phyloP scores from a whole-genome alignment of 2,888 invertebrate genomes.

The Colletes collaris region DNA sequence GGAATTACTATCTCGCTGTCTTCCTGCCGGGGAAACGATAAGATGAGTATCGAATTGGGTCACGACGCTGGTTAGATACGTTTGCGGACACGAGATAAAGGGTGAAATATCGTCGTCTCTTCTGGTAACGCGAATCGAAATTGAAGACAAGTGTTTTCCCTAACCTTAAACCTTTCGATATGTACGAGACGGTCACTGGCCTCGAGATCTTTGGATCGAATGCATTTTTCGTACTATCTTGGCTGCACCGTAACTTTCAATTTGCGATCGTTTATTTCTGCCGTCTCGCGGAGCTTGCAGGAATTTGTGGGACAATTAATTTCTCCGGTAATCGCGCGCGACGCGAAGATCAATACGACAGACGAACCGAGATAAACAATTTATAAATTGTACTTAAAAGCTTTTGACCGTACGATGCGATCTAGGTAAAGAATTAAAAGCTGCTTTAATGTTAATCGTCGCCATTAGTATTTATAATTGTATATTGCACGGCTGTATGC shows the following conservation, averaged over 20 bases:
- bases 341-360: neutral
- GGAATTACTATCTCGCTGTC: slow-evolving; percentile 7
- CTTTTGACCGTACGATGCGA: too few relatives aligned
- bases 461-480: slow-evolving; percentile 7
- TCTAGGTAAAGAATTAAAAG: too few relatives aligned
- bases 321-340: neutral
- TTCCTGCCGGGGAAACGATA: neutral
- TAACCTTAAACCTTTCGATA: slow-evolving; percentile 42
- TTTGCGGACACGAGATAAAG: neutral
- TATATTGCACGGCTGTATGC: neutral
- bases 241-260: neutral
- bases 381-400: neutral
- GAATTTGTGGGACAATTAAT: neutral
- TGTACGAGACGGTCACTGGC: slow-evolving; percentile 5
- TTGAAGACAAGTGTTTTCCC: slow-evolving; percentile 22
- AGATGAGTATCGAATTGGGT: slow-evolving; percentile 33
- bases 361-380: neutral
- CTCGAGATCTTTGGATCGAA: slow-evolving; percentile 19
- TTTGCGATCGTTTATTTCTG: slow-evolving; percentile 6
- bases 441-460: too few relatives aligned
- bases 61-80: slow-evolving; percentile 17
- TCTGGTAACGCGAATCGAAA: neutral
- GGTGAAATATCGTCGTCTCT: neutral
- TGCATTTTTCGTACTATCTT: neutral
- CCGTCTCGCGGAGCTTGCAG: neutral